Conservation (phyloP, 2,888 invertebrate genomes). For the Rhogogaster chlorosoma region DNA sequence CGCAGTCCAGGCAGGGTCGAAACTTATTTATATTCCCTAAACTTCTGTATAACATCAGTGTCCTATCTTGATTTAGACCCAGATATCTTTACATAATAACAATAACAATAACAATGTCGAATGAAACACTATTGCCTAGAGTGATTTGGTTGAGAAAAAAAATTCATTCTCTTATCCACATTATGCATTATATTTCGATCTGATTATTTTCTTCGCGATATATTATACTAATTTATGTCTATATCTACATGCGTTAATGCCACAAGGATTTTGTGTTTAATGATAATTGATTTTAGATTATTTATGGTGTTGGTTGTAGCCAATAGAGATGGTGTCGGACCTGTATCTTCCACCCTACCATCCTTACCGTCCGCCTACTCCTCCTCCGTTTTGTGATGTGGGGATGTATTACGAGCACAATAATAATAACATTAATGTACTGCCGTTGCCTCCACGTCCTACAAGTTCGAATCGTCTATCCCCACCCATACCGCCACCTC, state of each 20-base stretch:
- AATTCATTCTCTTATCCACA: neutral
- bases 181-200: neutral
- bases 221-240: constrained; percentile 4
- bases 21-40: neutral
- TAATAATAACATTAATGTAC: constrained; percentile 69
- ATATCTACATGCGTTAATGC: constrained; percentile 14
- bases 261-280: constrained; percentile 33
- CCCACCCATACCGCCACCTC: constrained; percentile 75
- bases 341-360: constrained; percentile 82
- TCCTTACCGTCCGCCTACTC: constrained; percentile 78
- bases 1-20: neutral
- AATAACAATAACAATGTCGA: neutral
- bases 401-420: constrained; percentile 69
- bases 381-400: constrained; percentile 60
- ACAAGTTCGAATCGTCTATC: constrained; percentile 77
- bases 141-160: neutral
- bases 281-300: constrained; percentile 49
- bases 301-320: constrained; percentile 79
- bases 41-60: neutral
- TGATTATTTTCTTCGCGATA: neutral
- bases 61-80: neutral
- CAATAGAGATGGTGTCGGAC: constrained; percentile 88
- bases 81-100: neutral
- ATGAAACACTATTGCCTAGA: neutral
- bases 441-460: constrained; percentile 69